Conservation (phyloP, 1,140 invertebrate genomes). For the Metopolophium dirhodum region DNA sequence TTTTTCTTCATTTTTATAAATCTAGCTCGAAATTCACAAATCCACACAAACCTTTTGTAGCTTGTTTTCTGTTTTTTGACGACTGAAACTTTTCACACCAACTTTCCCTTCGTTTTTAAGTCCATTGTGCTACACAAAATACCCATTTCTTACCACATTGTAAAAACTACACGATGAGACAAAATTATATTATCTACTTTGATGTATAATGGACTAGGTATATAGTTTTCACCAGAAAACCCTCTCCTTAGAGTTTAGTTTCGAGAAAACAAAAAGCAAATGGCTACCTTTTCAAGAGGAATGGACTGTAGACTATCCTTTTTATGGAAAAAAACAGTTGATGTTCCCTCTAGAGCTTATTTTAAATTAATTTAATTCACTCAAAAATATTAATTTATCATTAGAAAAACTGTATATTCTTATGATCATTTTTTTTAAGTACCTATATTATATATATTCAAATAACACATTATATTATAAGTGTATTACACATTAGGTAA, state of each 20-base stretch:
- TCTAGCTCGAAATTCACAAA: slow-evolving; percentile 44
- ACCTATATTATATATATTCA: no score
- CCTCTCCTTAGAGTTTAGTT: slow-evolving; percentile 4
- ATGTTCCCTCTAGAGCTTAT: neutral
- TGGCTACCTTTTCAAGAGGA: neutral
- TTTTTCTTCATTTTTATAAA: slow-evolving; percentile 45
- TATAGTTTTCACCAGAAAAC: neutral
- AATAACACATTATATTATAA: no score
- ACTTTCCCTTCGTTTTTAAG: slow-evolving; percentile 22
- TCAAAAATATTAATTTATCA: neutral
- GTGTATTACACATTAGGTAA: no score
- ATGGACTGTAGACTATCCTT: neutral
- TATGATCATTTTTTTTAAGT: neutral
- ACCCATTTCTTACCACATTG: neutral
- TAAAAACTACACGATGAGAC: slow-evolving; percentile 19
- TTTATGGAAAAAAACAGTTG: neutral
- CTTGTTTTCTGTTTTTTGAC: slow-evolving; percentile 43
- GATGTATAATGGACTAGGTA: slow-evolving; percentile 11
- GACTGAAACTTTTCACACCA: slow-evolving; percentile 42
- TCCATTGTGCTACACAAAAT: slow-evolving; percentile 34
- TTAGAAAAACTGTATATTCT: neutral
- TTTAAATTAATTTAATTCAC: neutral
- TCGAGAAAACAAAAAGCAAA: slow-evolving; percentile 31
- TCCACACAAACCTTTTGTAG: slow-evolving; percentile 17
- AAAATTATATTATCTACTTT: slow-evolving; percentile 45